Base-by-base conservation (phyloP, 2,113 vertebrate genomes). In the Pachycephala philippinensis region DNA sequence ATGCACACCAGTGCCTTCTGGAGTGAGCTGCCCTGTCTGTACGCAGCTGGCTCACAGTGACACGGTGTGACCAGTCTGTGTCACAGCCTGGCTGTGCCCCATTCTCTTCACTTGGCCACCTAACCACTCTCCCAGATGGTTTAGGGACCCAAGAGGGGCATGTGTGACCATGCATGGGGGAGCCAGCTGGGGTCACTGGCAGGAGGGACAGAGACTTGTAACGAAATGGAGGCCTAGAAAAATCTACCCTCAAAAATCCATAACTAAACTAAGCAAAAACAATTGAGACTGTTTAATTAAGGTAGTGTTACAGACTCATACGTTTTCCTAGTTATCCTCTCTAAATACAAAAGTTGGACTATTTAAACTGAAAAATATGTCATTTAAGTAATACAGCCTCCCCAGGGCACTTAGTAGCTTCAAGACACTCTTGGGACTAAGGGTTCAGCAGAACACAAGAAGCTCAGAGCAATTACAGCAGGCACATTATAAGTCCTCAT, bases 211-310 rank as follows among this genome's bases (percentile, higher is more conserved):
- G 61, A 61, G 54, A 72, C 5, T 18, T 33, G 8, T 13, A n/a
- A 45, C 31, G 30, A 93, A 57, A 57, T 11, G 30, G 52, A 85
- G 28, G 27, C n/a, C 24, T 39, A 33, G 69, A 49, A 63, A 88
- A 87, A 60, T 13, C 22, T 53, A 76, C 35, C 74, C 18, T 71
- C n/a, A 20, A 83, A 76, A 60, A 13, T 2, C 7, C 11, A 1
- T 45, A 74, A 45, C 17, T 56, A 44, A 89, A 44, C 8, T 15
- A 35, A 89, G 30, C 28, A 66, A 49, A 40, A 89, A 66, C 13
- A 91, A 60, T 14, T 35, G 42, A 66, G 30, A 44, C 35, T 64
- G 69, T 57, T 89, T 78, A 95, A 74, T 28, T 66, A 80, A 88
- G 14, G 9, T 19, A 37, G 5, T 13, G 19, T 53, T 84, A 44